phyloP scores from a whole-genome alignment of 1,140 invertebrate species.

The Oncopodura yosiiana region DNA sequence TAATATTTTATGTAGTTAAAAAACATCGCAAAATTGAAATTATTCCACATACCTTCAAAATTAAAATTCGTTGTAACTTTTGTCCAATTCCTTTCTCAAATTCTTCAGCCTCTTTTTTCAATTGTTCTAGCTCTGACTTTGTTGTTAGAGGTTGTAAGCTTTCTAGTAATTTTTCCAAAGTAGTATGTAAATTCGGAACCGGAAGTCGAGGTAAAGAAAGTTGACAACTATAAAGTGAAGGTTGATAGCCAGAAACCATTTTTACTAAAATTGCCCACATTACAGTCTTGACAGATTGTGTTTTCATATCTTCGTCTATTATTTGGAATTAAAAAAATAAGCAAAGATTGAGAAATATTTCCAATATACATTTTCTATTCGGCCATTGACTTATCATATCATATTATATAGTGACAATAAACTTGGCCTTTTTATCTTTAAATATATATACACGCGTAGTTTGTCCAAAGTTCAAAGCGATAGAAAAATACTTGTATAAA shows the following conservation, averaged over 20 bases:
- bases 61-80: conserved; percentile 43
- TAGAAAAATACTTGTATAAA: too few species aligned
- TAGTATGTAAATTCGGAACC: conserved; percentile 43
- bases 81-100: conserved; percentile 43
- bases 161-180: conserved; percentile 40
- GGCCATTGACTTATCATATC: too few species aligned
- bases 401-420: background rate
- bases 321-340: conserved; percentile 5
- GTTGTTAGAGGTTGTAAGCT: conserved; percentile 44
- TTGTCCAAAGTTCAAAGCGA: too few species aligned
- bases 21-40: too few species aligned
- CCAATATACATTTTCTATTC: too few species aligned
- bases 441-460: too few species aligned
- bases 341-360: background rate
- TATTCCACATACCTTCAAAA: conserved; percentile 39
- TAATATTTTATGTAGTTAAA: background rate
- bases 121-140: conserved; percentile 40
- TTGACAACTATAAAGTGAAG: conserved; percentile 45
- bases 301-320: conserved; percentile 41
- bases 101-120: conserved; percentile 41
- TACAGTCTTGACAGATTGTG: conserved; percentile 40
- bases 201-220: conserved; percentile 43
- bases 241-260: conserved; percentile 44
- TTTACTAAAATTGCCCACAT: conserved; percentile 42
- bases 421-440: too few species aligned